Percentiles rank a stretch among this genome's conserved stretches.
These are phyloP conservation scores for Drosophila pachea DNA, from an alignment of 1,140 invertebrate species.

Conservation along the genomic window DNA sequence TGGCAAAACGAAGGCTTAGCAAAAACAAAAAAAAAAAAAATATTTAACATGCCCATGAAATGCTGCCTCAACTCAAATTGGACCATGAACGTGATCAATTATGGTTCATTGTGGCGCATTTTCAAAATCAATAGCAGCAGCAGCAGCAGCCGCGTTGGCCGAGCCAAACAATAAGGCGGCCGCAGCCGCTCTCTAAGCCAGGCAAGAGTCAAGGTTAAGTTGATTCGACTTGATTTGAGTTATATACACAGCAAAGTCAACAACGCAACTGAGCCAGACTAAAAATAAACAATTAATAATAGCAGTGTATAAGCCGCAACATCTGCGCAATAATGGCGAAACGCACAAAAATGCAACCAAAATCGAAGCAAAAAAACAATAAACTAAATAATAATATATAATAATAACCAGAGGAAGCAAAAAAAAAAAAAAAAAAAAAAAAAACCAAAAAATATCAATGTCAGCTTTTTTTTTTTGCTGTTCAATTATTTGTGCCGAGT, in stretches of 20 bases:
- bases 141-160: constrained; percentile 40
- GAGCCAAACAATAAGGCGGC: constrained; percentile 25
- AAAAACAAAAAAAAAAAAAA: constrained; percentile 10
- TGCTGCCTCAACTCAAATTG: constrained; percentile 49
- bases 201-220: constrained; percentile 67
- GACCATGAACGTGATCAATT: constrained; percentile 77
- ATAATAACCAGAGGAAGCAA: not conserved
- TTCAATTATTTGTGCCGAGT: constrained; percentile 31
- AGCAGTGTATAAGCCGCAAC: constrained; percentile 54
- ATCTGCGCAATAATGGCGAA: constrained; percentile 61
- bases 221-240: constrained; percentile 40
- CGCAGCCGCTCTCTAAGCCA: constrained; percentile 18
- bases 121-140: constrained; percentile 70
- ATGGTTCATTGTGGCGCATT: constrained; percentile 68
- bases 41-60: constrained; percentile 50
- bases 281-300: constrained; percentile 75
- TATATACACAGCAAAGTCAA: constrained; percentile 11
- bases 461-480: constrained; percentile 40
- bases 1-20: constrained; percentile 29
- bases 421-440: constrained; percentile 21
- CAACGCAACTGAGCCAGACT: constrained; percentile 30
- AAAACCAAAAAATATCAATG: constrained; percentile 60
- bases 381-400: not conserved
- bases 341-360: constrained; percentile 59
- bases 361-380: constrained; percentile 46